Conservation (phyloP, 2,888 invertebrate species). For the Melinaea marsaeus region DNA sequence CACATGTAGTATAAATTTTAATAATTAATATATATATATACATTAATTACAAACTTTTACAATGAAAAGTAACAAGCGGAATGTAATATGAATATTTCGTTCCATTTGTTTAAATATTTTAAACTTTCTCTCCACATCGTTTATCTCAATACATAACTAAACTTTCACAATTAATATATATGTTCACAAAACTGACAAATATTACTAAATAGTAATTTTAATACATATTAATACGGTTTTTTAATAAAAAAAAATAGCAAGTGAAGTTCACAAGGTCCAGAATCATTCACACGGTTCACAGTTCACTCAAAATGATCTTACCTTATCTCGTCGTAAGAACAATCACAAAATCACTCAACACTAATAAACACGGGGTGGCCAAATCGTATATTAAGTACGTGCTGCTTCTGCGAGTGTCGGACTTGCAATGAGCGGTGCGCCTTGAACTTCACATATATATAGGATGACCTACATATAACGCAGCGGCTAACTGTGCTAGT, state of each 20-base stretch:
- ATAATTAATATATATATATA: background rate
- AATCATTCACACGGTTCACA: conserved; percentile 41
- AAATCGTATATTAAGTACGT: conserved; percentile 71
- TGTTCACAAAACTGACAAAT: conserved; percentile 20
- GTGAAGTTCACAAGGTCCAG: conserved; percentile 28
- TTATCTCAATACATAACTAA: conserved; percentile 13
- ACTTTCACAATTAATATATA: conserved; percentile 29
- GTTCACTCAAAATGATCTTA: conserved; percentile 56
- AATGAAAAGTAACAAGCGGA: background rate
- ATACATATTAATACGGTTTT: background rate
- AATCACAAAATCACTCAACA: conserved; percentile 69
- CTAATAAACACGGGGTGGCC: conserved; percentile 51
- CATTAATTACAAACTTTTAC: too few relatives aligned
- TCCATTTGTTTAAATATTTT: conserved; percentile 6
- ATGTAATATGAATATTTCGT: background rate
- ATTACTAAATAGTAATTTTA: conserved; percentile 5
- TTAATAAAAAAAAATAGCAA: background rate
- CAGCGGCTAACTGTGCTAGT: conserved; percentile 70
- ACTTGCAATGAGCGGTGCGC: conserved; percentile 81
- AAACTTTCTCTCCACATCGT: conserved; percentile 21
- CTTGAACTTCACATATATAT: conserved; percentile 92
- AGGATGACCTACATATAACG: conserved; percentile 86
- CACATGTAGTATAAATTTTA: background rate
- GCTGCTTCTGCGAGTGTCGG: conserved; percentile 65
- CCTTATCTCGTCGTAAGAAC: conserved; percentile 54